A percentile compares a stretch with the other conserved stretches of the same genome.
Conservation (phyloP, 2,888 invertebrate genomes). For the Chloromyia formosa region DNA sequence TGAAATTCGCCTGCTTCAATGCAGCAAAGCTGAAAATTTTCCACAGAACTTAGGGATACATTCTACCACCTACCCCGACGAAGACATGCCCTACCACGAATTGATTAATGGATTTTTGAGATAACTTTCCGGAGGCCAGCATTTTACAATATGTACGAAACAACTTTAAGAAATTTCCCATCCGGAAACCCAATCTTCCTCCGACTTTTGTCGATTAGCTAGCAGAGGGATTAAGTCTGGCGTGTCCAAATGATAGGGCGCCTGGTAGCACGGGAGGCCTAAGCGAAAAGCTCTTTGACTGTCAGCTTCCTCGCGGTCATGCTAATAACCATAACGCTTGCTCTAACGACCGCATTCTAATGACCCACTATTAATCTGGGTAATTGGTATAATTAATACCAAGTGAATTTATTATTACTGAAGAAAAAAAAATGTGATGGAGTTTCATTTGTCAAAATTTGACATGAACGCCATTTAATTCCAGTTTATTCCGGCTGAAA, state of each 20-base stretch:
- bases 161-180: not conserved
- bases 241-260: constrained; percentile 29
- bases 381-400: constrained; percentile 48
- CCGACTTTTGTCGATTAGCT: constrained; percentile 22
- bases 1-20: not conserved
- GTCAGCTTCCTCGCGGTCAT: not conserved
- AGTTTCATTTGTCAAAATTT: constrained; percentile 53
- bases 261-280: not conserved
- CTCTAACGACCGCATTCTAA: constrained; percentile 16
- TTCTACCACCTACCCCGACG: not conserved
- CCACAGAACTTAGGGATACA: not conserved
- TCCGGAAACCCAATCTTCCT: not conserved
- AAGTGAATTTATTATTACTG: constrained; percentile 45
- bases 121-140: not conserved
- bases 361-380: constrained; percentile 45
- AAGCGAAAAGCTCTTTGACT: not conserved
- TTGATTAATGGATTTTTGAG: not conserved
- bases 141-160: not conserved
- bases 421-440: constrained; percentile 21
- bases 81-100: not conserved
- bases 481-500: constrained; percentile 30
- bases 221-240: constrained; percentile 27
- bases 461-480: constrained; percentile 46
- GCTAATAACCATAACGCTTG: constrained; percentile 9
- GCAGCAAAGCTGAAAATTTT: not conserved